phyloP scores from a whole-genome alignment of 2,888 invertebrate genomes.

The Lysandra coridon region DNA sequence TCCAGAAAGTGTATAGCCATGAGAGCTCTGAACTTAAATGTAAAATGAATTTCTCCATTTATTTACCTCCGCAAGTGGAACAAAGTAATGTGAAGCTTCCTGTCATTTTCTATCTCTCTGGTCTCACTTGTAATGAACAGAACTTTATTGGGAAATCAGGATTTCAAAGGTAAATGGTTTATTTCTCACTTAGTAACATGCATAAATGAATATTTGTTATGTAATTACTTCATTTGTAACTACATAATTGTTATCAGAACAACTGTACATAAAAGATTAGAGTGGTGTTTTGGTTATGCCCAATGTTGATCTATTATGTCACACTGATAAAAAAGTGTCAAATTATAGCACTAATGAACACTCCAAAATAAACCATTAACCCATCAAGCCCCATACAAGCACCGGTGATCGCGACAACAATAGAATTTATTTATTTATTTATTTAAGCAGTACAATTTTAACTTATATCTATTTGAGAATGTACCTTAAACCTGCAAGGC shows the following conservation, averaged over 20 bases:
- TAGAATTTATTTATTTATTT: no score
- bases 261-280: not conserved
- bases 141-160: conserved; percentile 98
- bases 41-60: conserved; percentile 96
- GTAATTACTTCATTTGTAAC: not conserved
- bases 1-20: conserved; percentile 92
- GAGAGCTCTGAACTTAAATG: conserved; percentile 89
- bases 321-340: not conserved
- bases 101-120: conserved; percentile 94
- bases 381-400: no score
- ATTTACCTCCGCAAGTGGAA: conserved; percentile 89
- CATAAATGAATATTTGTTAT: not conserved
- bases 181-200: not conserved
- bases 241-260: not conserved
- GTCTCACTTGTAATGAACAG: conserved; percentile 95
- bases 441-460: no score
- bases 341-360: no score
- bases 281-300: not conserved
- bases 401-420: no score
- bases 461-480: no score
- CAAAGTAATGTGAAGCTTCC: conserved; percentile 84
- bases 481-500: no score
- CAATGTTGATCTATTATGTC: not conserved
- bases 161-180: conserved; percentile 85
- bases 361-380: no score